These are phyloP conservation scores for Synanthedon andrenaeformis DNA, from an alignment of 2,888 invertebrate genomes.

Conservation along the genomic window DNA sequence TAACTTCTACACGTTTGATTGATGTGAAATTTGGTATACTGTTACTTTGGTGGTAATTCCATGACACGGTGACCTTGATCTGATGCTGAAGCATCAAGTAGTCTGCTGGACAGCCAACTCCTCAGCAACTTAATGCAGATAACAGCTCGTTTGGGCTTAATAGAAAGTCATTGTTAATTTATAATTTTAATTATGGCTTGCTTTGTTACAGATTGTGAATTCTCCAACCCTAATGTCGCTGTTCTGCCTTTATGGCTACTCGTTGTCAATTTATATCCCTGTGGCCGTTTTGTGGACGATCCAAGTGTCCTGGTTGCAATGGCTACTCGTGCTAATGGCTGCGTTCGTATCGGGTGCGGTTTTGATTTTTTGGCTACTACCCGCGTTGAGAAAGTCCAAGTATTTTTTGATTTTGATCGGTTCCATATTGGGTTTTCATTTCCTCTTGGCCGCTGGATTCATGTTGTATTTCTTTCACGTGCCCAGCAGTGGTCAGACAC, in stretches of 20 bases:
- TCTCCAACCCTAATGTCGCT: constrained; percentile 84
- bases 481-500: constrained; percentile 30
- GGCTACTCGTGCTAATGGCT: constrained; percentile 86
- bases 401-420: constrained; percentile 49
- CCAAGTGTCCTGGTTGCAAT: constrained; percentile 84
- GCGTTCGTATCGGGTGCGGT: constrained; percentile 88
- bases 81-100: too few species aligned
- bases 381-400: constrained; percentile 77
- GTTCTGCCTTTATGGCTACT: constrained; percentile 95
- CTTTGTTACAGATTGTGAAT: constrained; percentile 13
- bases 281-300: constrained; percentile 94
- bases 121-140: too few species aligned
- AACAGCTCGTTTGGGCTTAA: too few species aligned
- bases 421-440: constrained; percentile 81
- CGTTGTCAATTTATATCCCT: constrained; percentile 92
- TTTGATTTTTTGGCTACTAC: constrained; percentile 83
- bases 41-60: too few species aligned
- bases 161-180: too few species aligned
- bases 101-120: too few species aligned
- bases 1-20: too few species aligned
- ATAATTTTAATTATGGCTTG: too few species aligned
- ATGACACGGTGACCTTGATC: too few species aligned
- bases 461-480: constrained; percentile 85
- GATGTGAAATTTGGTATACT: too few species aligned
- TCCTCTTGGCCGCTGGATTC: constrained; percentile 86